These are phyloP conservation scores for Glomeris maerens DNA, from an alignment of 1,140 invertebrate species.

Conservation along the genomic window DNA sequence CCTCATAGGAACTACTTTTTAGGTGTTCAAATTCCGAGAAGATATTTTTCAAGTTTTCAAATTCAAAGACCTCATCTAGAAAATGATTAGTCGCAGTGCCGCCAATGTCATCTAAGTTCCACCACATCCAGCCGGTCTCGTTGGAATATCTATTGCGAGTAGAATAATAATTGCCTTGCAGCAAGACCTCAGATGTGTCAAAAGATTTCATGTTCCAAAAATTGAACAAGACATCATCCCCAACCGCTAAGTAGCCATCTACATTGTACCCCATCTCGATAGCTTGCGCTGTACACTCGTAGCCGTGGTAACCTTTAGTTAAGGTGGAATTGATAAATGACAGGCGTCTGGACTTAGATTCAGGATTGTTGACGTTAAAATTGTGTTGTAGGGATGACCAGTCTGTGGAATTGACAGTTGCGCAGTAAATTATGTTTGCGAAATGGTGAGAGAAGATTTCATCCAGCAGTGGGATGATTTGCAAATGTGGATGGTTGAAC, in stretches of 20 bases:
- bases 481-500: conserved; percentile 26
- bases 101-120: background rate
- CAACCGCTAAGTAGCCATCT: conserved; percentile 25
- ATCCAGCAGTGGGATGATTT: conserved; percentile 27
- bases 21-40: background rate
- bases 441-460: conserved; percentile 25
- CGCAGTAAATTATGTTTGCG: conserved; percentile 28
- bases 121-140: background rate
- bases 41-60: background rate
- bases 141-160: background rate
- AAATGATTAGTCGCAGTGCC: background rate
- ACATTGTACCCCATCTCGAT: conserved; percentile 30
- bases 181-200: background rate
- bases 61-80: background rate
- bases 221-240: conserved; percentile 24
- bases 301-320: conserved; percentile 7
- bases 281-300: conserved; percentile 27
- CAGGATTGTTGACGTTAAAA: background rate
- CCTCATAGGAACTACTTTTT: too few relatives aligned
- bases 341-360: background rate
- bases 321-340: background rate
- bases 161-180: background rate
- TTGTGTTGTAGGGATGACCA: background rate
- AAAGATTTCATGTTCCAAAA: conserved; percentile 19
- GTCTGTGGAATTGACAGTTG: background rate